Percentiles rank a stretch among this genome's conserved stretches.
Evolutionary conservation across 1,140 invertebrate genomes (phyloP).

Genomic region (Drosophila micromelanica): DNA sequence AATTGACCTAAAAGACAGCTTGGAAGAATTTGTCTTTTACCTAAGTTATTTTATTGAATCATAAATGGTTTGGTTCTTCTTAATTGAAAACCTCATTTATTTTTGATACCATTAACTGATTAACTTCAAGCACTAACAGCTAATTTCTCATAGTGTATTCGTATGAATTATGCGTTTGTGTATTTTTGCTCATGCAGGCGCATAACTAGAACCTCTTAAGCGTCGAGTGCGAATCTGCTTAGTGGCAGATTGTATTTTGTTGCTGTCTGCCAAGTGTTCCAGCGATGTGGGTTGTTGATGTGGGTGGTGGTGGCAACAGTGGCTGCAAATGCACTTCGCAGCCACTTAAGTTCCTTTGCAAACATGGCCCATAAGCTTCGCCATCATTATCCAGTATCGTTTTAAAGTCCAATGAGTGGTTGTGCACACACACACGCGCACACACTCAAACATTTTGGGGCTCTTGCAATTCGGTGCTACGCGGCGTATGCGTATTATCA

Average conservation of each 20-base stretch:
- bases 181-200: slow-evolving; percentile 42
- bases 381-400: slow-evolving; percentile 52
- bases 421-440: slow-evolving; percentile 1
- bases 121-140: neutral
- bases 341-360: slow-evolving; percentile 64
- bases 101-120: no score
- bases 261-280: slow-evolving; percentile 32
- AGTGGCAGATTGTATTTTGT: slow-evolving; percentile 11
- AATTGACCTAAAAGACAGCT: no score
- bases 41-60: no score
- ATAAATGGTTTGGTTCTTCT: no score
- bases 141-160: neutral
- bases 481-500: slow-evolving; percentile 50
- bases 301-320: neutral
- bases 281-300: neutral
- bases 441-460: slow-evolving; percentile 1
- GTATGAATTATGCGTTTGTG: neutral
- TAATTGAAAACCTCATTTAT: no score
- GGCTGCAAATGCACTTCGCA: slow-evolving; percentile 64
- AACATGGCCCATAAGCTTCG: slow-evolving; percentile 69
- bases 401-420: slow-evolving; percentile 48
- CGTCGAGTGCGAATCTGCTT: slow-evolving; percentile 17
- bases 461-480: slow-evolving; percentile 10
- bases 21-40: no score
- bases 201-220: slow-evolving; percentile 62